Conservation (phyloP, 1,140 invertebrate genomes). For the Paralvinella palmiformis region DNA sequence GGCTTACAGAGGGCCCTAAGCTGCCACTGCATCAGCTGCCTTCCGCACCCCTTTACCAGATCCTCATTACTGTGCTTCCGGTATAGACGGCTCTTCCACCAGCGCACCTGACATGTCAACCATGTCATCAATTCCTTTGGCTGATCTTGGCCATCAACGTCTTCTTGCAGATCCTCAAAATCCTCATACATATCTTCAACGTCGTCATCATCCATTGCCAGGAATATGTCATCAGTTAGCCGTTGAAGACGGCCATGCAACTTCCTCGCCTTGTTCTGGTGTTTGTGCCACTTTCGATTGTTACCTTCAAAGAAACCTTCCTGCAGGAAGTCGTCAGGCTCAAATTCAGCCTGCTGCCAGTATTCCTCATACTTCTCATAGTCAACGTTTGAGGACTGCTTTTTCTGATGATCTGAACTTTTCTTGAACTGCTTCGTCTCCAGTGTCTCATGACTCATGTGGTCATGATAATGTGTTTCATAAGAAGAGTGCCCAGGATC, state of each 20-base stretch:
- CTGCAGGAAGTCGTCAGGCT: slow-evolving; percentile 10
- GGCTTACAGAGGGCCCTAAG: slow-evolving; percentile 6
- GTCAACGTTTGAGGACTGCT: neutral
- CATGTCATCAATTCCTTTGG: slow-evolving; percentile 14
- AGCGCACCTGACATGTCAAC: slow-evolving; percentile 14
- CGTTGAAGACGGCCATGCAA: slow-evolving; percentile 9
- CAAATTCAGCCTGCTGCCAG: slow-evolving; percentile 9
- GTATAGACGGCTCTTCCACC: slow-evolving; percentile 15
- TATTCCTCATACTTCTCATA: slow-evolving; percentile 12
- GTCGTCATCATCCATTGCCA: slow-evolving; percentile 15
- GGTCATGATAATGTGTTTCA: neutral
- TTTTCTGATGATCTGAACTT: neutral
- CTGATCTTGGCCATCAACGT: slow-evolving; percentile 8
- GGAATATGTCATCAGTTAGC: slow-evolving; percentile 12
- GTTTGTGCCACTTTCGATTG: slow-evolving; percentile 12
- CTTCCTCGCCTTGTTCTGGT: slow-evolving; percentile 6
- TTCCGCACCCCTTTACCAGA: slow-evolving; percentile 11
- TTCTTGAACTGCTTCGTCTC: slow-evolving; percentile 1
- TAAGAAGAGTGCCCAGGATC: neutral
- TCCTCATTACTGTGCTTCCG: slow-evolving; percentile 14
- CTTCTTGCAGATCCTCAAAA: slow-evolving; percentile 9
- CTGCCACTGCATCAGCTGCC: slow-evolving; percentile 16
- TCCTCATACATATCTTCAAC: slow-evolving; percentile 17
- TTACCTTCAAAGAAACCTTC: slow-evolving; percentile 18
- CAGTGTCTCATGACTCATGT: neutral